phyloP scores from a whole-genome alignment of 2,113 vertebrate genomes.

The Anhinga anhinga region DNA sequence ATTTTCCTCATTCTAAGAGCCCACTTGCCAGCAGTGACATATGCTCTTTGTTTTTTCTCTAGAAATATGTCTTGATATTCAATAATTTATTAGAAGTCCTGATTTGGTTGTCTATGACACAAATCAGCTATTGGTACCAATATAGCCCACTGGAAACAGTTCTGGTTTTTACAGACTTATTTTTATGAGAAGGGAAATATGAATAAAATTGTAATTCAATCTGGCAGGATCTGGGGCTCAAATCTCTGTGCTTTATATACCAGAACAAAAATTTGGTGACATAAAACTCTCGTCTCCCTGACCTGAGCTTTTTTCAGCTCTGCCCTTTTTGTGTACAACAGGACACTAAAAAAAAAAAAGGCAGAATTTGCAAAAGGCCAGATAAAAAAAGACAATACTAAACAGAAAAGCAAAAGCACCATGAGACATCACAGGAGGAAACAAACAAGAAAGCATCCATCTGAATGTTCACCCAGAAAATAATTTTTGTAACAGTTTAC shows the following conservation, averaged over 20 bases:
- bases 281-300: neutral
- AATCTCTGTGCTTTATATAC: neutral
- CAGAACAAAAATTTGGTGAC: neutral
- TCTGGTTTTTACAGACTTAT: neutral
- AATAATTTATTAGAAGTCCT: neutral
- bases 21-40: neutral
- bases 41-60: neutral
- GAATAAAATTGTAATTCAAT: neutral
- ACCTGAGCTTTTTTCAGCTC: slow-evolving; percentile 73
- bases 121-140: neutral
- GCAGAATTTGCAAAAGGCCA: slow-evolving; percentile 82
- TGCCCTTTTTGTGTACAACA: slow-evolving; percentile 79
- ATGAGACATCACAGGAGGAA: neutral
- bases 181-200: neutral
- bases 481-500: neutral
- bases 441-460: neutral
- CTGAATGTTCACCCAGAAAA: neutral
- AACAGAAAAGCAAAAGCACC: slow-evolving; percentile 66
- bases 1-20: neutral
- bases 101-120: neutral
- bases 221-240: neutral
- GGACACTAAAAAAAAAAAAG: slow-evolving; percentile 69
- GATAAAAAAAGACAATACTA: neutral
- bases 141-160: neutral
- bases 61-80: neutral